phyloP scores from a whole-genome alignment of 2,113 vertebrate genomes.

The Nanger granti region DNA sequence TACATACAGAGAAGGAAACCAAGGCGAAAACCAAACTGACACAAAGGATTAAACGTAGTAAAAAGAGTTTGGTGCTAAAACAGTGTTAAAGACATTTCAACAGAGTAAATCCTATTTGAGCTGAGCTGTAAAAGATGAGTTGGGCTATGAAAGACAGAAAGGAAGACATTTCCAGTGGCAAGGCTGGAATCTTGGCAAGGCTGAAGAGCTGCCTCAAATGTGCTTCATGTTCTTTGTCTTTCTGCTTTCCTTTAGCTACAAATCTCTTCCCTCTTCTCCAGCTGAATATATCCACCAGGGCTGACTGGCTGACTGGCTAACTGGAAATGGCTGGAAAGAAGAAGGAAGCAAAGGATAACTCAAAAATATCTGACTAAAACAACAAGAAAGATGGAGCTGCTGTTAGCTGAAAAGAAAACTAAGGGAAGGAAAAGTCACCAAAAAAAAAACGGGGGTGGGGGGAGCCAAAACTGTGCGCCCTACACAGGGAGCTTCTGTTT shows the following conservation, averaged over 20 bases:
- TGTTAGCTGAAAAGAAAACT: not conserved
- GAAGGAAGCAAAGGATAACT: not conserved
- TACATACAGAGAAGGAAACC: not conserved
- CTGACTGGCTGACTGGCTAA: not conserved
- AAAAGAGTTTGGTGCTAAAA: not conserved
- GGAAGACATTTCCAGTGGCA: not conserved
- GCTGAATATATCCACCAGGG: not conserved
- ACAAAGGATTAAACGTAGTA: not conserved
- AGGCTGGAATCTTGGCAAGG: not conserved
- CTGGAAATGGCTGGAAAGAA: not conserved
- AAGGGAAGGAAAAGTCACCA: not conserved
- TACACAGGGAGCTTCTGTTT: not conserved
- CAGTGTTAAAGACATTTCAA: not conserved
- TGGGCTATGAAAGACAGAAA: not conserved
- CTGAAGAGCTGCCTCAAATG: not conserved
- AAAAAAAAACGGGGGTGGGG: fast-evolving
- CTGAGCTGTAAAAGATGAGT: not conserved
- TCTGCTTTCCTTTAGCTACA: not conserved
- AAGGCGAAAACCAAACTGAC: not conserved
- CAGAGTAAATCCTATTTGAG: not conserved
- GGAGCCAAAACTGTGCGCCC: not conserved
- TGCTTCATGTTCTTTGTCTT: not conserved
- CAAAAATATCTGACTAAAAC: not conserved
- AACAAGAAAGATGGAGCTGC: not conserved
- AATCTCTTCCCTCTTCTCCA: not conserved